Conservation (phyloP, 2,797 vertebrate genomes). For the Notoglanidium macrostoma region DNA sequence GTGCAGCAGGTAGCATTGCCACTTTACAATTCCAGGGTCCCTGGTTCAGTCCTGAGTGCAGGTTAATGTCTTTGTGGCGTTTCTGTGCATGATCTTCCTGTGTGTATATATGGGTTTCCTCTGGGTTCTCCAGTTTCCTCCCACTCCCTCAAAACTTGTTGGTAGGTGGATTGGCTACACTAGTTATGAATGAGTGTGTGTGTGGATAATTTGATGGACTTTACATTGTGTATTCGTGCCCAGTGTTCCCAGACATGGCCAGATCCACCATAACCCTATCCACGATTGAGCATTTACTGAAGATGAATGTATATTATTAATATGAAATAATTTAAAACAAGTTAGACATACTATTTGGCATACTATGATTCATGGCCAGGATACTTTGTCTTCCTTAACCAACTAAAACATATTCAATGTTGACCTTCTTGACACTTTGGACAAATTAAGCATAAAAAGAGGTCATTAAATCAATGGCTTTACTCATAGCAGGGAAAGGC, state of each 20-base stretch:
- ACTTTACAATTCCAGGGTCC: not conserved
- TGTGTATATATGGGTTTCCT: not conserved
- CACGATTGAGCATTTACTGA: not conserved
- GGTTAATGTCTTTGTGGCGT: not conserved
- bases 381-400: slow-evolving; percentile 8
- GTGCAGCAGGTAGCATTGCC: not conserved
- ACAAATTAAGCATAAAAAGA: slow-evolving; percentile 33
- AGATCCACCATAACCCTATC: not conserved
- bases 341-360: not conserved
- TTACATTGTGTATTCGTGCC: not conserved
- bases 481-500: not conserved
- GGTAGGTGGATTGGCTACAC: not conserved
- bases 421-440: slow-evolving; percentile 14
- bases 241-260: not conserved
- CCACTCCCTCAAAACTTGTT: not conserved
- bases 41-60: not conserved
- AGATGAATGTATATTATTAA: not conserved
- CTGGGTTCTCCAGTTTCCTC: not conserved
- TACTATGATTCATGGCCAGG: not conserved
- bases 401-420: not conserved
- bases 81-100: not conserved
- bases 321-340: not conserved
- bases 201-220: not conserved
- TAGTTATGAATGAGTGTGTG: not conserved
- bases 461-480: slow-evolving; percentile 50